Evolutionary conservation across 1,140 invertebrate genomes (phyloP), one percentile per base, ranked within the genome.

Genomic region (Sinella curviseta): DNA sequence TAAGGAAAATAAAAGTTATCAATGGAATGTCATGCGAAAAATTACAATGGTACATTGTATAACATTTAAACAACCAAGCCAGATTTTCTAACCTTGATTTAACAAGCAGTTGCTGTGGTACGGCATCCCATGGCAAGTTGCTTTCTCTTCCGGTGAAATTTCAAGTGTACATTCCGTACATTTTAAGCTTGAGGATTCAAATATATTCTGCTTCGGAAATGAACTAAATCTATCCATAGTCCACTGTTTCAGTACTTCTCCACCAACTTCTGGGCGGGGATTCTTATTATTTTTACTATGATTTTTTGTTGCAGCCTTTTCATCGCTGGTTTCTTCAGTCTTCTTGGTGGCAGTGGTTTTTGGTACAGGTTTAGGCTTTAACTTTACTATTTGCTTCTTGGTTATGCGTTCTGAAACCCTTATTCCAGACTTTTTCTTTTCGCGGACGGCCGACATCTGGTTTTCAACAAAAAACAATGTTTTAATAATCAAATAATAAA

Each of bases 171-270:
- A 70, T 3, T 2, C 24, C 4, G 3, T 8, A 70, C 65, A 70
- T 4, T 8, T 1, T 3, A 26, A 1, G 33, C 33, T 8, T 55
- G 20, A 1, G 24, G 77, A 79, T 0, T 82, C 75, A 33, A 80
- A 75, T 0, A 26, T 57, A 31, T 77, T 75, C 12, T 77, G 73
- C 39, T 79, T 81, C 48, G 79, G 74, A 3, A 79, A 65, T 24
- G 24, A 8, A 0, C 55, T 1, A 36, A 79, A 79, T 39, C 54
- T 74, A 0, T 74, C 36, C 16, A 35, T 24, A 1, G 65, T 55
- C 79, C 80, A 83, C 1, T 77, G 28, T 55, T 81, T 83, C n/a
- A 82, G 16, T 1, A 20, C 1, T 36, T 76, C 55, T 30, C 81
- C 81, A 20, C 78, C 78, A 0, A 28, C 26, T 57, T 74, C 54